Evolutionary conservation across 2,888 invertebrate genomes (phyloP), one percentile per base, ranked within the genome.

Genomic region (Exephanes ischioxanthus): DNA sequence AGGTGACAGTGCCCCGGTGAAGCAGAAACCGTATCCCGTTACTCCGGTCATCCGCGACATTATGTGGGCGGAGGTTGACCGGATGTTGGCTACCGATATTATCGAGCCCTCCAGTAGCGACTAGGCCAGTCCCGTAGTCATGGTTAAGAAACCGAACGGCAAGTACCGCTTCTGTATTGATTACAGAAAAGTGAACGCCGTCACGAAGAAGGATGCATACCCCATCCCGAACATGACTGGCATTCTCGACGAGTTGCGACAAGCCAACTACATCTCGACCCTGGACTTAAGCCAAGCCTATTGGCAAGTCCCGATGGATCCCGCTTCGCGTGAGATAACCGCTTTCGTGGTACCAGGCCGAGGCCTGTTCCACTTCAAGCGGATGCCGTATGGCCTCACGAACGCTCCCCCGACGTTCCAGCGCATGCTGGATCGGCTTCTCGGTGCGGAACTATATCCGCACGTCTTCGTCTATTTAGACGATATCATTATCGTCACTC

Each of bases 141-240:
- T 91, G 63, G 86, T 90, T 2, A 88, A 86, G 14, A 91, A 91
- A 72, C 86, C 89, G 16, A 86, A 89, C 67, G 90, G 88, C 0
- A 87, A 85, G 6, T 90, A 89, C 63, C 71, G 91, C 5, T 90
- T 92, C 30, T 90, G 91, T 66, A 88, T 91, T 0, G 92, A 92
- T 73, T 91, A 86, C 55, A 73, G 92, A 4, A 88, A 89, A 45
- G 70, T 93, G 0, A 94, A 92, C 70, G 58, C 58, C 4, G 90
- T 92, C 0, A 91, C 91, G 0, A 84, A 88, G 51, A 81, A 86
- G 14, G 90, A 92, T 84, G 89, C 91, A 0, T 91, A 92, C 86
- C 91, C 70, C 2, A 58, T 92, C 0, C 92, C 90, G 0, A 87
- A 89, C 48, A 89, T 92, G n/a, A 87, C 87, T 0, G 77, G 86